These are phyloP conservation scores for Cassiopea xamachana DNA, from an alignment of 30 jellyfish, hydroid and myxozoan species.

Conservation along the genomic window DNA sequence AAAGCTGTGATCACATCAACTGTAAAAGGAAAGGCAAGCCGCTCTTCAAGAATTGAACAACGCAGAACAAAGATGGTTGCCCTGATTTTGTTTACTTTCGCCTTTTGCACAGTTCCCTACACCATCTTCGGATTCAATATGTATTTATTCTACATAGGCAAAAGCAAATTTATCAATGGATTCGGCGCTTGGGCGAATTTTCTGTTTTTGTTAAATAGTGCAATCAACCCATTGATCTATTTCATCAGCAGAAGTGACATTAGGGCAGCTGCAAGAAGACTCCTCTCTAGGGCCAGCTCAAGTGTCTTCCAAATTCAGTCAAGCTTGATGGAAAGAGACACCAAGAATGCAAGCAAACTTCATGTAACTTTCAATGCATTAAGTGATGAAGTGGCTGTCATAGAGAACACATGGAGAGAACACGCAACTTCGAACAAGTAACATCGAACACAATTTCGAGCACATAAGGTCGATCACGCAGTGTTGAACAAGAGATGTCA, in stretches of 20 bases:
- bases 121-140: background rate
- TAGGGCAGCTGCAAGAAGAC: conserved; percentile 24
- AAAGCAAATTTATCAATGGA: background rate
- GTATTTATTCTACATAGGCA: background rate
- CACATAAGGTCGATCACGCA: too few species aligned
- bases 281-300: background rate
- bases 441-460: too few species aligned
- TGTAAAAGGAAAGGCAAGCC: conserved; percentile 3
- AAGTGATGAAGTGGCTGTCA: background rate
- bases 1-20: background rate
- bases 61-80: conserved; percentile 26
- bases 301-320: background rate
- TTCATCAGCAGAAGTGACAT: conserved; percentile 48
- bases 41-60: background rate
- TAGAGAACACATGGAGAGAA: background rate
- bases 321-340: background rate
- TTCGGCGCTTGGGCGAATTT: conserved; percentile 48
- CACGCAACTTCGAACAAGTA: background rate
- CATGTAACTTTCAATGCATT: background rate
- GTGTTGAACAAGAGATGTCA: too few species aligned
- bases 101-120: conserved; percentile 20
- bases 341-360: background rate
- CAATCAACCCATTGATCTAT: conserved; percentile 49
- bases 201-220: conserved; percentile 28
- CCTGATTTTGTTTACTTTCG: background rate